A percentile compares a stretch with the other conserved stretches of the same genome.
These are phyloP conservation scores for Euwallacea similis DNA, from an alignment of 1,140 invertebrate genomes.

Conservation along the genomic window DNA sequence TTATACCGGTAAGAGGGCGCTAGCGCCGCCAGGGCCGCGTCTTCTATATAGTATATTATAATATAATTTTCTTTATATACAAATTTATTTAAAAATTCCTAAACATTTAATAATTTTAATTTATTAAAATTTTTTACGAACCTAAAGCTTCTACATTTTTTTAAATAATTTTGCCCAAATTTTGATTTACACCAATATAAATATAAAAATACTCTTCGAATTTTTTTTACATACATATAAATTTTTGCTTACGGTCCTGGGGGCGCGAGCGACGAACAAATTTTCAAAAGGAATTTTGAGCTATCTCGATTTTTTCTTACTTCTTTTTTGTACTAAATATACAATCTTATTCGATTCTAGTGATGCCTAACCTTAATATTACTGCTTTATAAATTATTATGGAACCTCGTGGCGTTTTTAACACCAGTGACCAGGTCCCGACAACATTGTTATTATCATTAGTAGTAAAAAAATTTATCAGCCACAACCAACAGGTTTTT, in stretches of 20 bases:
- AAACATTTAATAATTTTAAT: constrained; percentile 51
- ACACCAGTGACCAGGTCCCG: constrained; percentile 52
- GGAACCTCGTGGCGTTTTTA: constrained; percentile 50
- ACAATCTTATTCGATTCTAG: constrained; percentile 57
- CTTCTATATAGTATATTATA: constrained; percentile 51
- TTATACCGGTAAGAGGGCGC: too few species aligned
- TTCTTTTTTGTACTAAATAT: constrained; percentile 56
- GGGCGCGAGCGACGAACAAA: constrained; percentile 49
- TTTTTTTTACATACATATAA: constrained; percentile 54
- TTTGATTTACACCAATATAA: constrained; percentile 58
- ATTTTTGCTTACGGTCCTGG: constrained; percentile 42
- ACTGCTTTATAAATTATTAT: constrained; percentile 37
- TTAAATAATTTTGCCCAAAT: constrained; percentile 54
- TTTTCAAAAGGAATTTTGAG: constrained; percentile 54
- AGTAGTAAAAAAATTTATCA: constrained; percentile 18
- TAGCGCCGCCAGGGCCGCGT: constrained; percentile 16
- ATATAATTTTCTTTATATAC: constrained; percentile 56
- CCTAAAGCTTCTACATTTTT: constrained; percentile 50
- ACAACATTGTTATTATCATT: constrained; percentile 44
- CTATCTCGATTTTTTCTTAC: constrained; percentile 54
- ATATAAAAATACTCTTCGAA: constrained; percentile 57
- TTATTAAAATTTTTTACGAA: constrained; percentile 52
- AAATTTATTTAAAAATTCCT: constrained; percentile 57
- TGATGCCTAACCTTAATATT: constrained; percentile 54
- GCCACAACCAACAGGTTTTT: constrained; percentile 31